Evolutionary conservation across 2,797 vertebrate species (phyloP), one percentile per base, ranked within the genome.

Genomic region (Hephaestus fuliginosus): DNA sequence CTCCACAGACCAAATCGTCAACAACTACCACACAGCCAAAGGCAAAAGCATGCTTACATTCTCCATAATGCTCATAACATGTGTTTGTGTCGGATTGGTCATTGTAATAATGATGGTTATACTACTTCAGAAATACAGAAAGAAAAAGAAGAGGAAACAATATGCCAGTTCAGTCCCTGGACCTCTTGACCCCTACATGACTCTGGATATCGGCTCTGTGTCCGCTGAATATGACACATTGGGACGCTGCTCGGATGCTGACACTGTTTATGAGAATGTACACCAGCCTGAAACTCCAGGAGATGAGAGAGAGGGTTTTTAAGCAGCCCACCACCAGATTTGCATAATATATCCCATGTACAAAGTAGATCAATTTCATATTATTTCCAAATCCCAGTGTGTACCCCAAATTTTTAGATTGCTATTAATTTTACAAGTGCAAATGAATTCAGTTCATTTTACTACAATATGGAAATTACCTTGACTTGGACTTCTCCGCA

Each of bases 191-290:
- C 43, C 2, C 41, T 81, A 77, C 46, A 28, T 63, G 53, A 10
- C 18, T 70, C 57, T 80, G n/a, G 33, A 71, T 33, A 10, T 70
- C 20, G 61, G 6, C 17, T 20, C 53, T 41, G 43, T 18, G 46
- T 68, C 57, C 4, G 5, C 48, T 58, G 79, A 74, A 3, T 84
- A 82, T 56, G 55, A 78, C 30, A 74, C 52, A 49, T 20, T 78
- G 57, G 36, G 60, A 58, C 2, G 1, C 62, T 28, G 5, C 43
- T 33, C 18, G 0, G 33, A 43, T 36, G 8, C 15, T 30, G 58
- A 57, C 10, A 2, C 14, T 36, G 20, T 69, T 52, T 82, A 70
- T 73, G 79, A 76, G 20, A 84, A 79, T 55, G 1, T 18, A 33
- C 1, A 14, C 1, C 30, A 30, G 7, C 51, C 8, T 57, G 17